Evolutionary conservation across 2,113 vertebrate genomes (phyloP).

Genomic region (Lasiurus borealis): DNA sequence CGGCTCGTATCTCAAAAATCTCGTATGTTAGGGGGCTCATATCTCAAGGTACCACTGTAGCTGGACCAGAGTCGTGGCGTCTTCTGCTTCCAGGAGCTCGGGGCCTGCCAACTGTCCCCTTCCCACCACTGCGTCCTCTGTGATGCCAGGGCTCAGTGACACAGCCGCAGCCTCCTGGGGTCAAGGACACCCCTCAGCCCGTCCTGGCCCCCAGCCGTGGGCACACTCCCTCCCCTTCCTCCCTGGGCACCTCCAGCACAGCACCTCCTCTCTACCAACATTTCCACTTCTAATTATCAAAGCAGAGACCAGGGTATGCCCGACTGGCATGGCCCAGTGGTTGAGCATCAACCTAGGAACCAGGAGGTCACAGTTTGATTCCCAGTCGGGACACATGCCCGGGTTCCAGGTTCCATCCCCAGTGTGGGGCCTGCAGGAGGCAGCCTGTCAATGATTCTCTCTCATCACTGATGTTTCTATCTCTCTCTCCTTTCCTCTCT

Average conservation of each 20-base stretch:
- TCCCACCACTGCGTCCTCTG: not conserved
- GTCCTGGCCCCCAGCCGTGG: not conserved
- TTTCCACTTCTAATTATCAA: slow-evolving; percentile 55
- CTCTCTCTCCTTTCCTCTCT: too few relatives aligned
- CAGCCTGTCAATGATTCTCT: too few relatives aligned
- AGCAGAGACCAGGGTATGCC: slow-evolving; percentile 18
- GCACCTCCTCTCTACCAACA: slow-evolving; percentile 61
- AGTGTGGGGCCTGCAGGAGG: too few relatives aligned
- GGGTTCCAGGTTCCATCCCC: too few relatives aligned
- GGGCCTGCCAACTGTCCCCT: not conserved
- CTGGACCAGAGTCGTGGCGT: not conserved
- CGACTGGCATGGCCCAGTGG: too few relatives aligned
- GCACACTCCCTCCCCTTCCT: not conserved
- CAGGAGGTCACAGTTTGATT: too few relatives aligned
- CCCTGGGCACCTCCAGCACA: not conserved
- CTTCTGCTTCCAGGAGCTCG: not conserved
- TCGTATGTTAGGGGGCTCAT: too few relatives aligned
- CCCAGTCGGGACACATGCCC: too few relatives aligned
- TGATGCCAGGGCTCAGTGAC: not conserved
- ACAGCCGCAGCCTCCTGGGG: not conserved
- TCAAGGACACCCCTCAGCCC: not conserved
- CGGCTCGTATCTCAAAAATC: too few relatives aligned
- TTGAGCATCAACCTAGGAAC: too few relatives aligned
- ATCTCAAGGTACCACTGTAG: too few relatives aligned
- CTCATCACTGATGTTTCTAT: too few relatives aligned